A percentile compares a stretch with the other conserved stretches of the same genome.
phyloP scores from a whole-genome alignment of 1,140 invertebrate species.

The Conus betulinus region DNA sequence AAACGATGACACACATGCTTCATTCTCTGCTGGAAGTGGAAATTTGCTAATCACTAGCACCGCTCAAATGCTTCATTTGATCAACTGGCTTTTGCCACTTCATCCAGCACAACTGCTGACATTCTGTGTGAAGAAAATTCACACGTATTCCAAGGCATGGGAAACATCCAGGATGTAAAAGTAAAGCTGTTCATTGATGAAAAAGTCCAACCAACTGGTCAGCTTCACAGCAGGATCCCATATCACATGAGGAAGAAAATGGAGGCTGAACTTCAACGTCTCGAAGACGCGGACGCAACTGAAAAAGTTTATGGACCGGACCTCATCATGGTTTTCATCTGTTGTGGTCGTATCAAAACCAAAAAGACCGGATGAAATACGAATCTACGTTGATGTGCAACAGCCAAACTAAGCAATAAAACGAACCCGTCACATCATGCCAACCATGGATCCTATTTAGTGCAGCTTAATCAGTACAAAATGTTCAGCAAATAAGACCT shows the following conservation, averaged over 20 bases:
- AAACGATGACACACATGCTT: no score
- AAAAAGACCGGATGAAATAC: not conserved
- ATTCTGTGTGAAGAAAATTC: no score
- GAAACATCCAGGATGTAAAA: not conserved
- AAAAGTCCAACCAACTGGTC: no score
- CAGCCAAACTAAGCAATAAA: no score
- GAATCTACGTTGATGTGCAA: no score
- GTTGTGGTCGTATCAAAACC: not conserved
- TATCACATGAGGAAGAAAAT: not conserved
- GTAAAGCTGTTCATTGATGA: not conserved
- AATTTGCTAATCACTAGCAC: not conserved
- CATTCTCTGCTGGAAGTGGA: not conserved
- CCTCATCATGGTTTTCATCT: slow-evolving; percentile 41
- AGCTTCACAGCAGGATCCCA: not conserved
- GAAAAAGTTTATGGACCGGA: not conserved
- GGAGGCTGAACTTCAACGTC: not conserved
- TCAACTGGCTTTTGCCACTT: not conserved
- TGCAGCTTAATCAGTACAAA: not conserved
- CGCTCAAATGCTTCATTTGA: not conserved
- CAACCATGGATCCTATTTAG: no score
- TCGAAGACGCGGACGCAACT: not conserved
- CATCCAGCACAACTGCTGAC: no score
- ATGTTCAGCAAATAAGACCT: no score
- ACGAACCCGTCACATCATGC: no score
- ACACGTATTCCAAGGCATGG: no score